Evolutionary conservation across 2,113 vertebrate genomes (phyloP).

Genomic region (Vanacampus margaritifer): DNA sequence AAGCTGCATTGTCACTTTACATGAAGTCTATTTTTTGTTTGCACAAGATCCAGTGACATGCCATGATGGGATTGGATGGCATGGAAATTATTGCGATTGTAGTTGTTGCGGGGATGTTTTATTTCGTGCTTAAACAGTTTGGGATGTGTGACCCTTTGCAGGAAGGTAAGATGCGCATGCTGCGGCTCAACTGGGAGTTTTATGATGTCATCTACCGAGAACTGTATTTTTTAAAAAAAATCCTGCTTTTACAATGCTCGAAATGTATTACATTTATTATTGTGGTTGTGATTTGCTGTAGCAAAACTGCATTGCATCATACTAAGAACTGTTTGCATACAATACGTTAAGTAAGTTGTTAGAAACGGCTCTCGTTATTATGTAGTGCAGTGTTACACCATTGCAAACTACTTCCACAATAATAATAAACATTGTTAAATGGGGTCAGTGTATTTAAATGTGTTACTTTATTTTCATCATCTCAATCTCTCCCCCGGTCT

Average conservation of each 20-base stretch:
- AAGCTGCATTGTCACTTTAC: conserved; percentile 1
- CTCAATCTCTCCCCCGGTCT: conserved; percentile 14
- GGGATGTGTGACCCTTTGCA: conserved; percentile 84
- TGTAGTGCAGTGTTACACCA: background rate
- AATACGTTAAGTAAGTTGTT: no score
- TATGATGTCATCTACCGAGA: background rate
- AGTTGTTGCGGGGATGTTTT: conserved; percentile 84
- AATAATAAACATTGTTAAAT: no score
- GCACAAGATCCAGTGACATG: conserved; percentile 21
- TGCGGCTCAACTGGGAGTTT: background rate
- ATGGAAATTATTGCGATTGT: conserved; percentile 89
- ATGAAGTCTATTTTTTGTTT: background rate
- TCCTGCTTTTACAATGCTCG: no score
- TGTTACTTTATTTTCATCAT: conserved; percentile 6
- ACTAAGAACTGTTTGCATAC: background rate
- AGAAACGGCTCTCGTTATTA: background rate
- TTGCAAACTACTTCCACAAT: background rate
- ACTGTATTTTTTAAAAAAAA: background rate
- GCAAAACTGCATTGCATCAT: background rate
- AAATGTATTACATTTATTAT: background rate
- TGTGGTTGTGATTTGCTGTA: background rate
- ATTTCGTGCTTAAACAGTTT: conserved; percentile 91
- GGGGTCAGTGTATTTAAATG: background rate
- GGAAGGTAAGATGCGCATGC: conserved; percentile 78
- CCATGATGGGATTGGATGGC: conserved; percentile 80